phyloP scores from a whole-genome alignment of 1,140 invertebrate genomes.

The Ctenoplectra terminalis region DNA sequence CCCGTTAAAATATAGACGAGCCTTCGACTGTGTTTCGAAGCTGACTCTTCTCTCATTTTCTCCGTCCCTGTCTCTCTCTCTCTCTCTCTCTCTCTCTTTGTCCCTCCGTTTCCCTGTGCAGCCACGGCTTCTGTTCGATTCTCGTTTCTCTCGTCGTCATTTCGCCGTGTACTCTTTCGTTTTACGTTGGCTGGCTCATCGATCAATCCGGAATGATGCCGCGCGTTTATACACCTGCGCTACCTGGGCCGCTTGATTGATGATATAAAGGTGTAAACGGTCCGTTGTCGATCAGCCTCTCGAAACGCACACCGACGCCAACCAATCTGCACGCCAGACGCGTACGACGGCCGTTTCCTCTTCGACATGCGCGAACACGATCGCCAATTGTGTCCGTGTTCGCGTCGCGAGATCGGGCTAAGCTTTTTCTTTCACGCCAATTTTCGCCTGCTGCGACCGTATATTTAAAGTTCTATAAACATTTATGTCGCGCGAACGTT shows the following conservation, averaged over 20 bases:
- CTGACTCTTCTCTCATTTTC: conserved; percentile 37
- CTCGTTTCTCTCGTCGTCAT: background rate
- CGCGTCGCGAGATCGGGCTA: background rate
- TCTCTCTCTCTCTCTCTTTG: background rate
- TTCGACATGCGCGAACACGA: conserved; percentile 25
- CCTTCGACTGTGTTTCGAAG: conserved; percentile 30
- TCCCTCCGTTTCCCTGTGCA: background rate
- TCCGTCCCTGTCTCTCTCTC: background rate
- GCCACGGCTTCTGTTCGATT: conserved; percentile 4
- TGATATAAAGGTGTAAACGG: conserved; percentile 66
- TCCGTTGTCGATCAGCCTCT: conserved; percentile 50
- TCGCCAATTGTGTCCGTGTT: background rate
- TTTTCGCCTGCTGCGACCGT: no score
- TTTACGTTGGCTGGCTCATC: conserved; percentile 57
- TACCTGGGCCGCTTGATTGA: conserved; percentile 69
- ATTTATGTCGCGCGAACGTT: no score
- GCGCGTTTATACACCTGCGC: conserved; percentile 69
- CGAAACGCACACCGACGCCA: conserved; percentile 37
- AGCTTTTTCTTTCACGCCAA: background rate
- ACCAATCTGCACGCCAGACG: conserved; percentile 56
- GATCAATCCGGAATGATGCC: conserved; percentile 68
- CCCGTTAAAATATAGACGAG: conserved; percentile 66
- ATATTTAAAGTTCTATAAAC: background rate
- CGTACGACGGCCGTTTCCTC: conserved; percentile 36
- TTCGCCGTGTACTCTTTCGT: conserved; percentile 38